Evolutionary conservation across 2,888 invertebrate species (phyloP), one percentile per base, ranked within the genome.

Genomic region (Melangyna quadrimaculata): DNA sequence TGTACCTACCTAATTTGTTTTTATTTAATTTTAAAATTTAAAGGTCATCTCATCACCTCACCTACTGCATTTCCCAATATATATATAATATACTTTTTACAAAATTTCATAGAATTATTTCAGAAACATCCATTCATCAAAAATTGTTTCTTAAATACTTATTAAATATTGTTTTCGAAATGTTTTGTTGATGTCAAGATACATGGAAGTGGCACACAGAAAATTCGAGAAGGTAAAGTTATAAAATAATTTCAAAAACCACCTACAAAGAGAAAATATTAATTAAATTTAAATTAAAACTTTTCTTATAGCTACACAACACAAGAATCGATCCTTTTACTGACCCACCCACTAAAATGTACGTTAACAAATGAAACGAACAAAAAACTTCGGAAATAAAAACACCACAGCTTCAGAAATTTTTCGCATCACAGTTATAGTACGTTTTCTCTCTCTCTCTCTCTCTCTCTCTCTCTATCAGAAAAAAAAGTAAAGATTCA

Each of bases 281-380:
- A 32, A 55, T 55, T 29, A 32, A 17, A 55, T 55, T 32, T 55
- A 29, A 55, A 55, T 55, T 55, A 55, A 55, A 55, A 55, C 17
- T 55, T 55, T 32, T 55, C 55, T 10, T 29, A 29, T 32, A n/a
- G n/a, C n/a, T n/a, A n/a, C n/a, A n/a, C n/a, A 32, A 55, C 10
- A 19, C 17, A 32, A 29, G 17, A 17, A 55, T 32, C 32, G 55
- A 55, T 32, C 53, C 53, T 9, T 17, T n/a, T 29, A 8, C 9
- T 29, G 53, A 53, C 27, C 51, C 24, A 48, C 24, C 29, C 8
- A 10, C 29, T 5, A 17, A 5, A 29, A 29, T 10, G n/a, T 53
- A 4, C 0, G 9, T 29, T 27, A 9, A 55, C 9, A 32, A 17
- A 43, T 2, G 17, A 1, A 53, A 53, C n/a, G n/a, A n/a, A n/a